phyloP scores from a whole-genome alignment of 2,888 invertebrate species.

The Andricus quercusramuli region DNA sequence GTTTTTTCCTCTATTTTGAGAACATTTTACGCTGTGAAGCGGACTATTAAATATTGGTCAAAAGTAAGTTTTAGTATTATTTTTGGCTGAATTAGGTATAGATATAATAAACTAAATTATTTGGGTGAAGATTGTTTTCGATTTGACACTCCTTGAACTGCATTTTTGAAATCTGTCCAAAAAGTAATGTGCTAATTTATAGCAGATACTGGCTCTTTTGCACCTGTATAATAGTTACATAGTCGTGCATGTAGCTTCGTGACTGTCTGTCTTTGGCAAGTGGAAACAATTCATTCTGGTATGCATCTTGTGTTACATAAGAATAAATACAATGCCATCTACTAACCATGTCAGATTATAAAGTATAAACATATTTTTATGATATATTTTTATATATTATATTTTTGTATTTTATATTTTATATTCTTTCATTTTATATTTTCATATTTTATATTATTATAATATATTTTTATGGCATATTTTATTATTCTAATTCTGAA shows the following conservation, averaged over 20 bases:
- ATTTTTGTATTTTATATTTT: no score
- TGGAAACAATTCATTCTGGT: conserved; percentile 35
- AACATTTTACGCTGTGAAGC: no score
- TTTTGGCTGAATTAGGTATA: background rate
- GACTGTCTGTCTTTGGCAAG: conserved; percentile 15
- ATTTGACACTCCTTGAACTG: conserved; percentile 3
- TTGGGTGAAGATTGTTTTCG: background rate
- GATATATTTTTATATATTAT: no score
- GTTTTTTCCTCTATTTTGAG: no score
- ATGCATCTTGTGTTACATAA: conserved; percentile 30
- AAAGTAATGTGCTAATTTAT: conserved; percentile 39
- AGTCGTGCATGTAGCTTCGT: conserved; percentile 14
- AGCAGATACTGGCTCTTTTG: background rate
- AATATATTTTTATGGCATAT: no score
- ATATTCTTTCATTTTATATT: no score
- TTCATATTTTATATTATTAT: no score
- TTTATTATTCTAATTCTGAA: no score
- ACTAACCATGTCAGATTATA: conserved; percentile 29
- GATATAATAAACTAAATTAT: background rate
- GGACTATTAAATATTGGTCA: no score
- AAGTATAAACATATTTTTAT: no score
- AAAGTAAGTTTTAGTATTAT: no score
- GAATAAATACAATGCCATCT: conserved; percentile 32
- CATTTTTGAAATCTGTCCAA: conserved; percentile 30
- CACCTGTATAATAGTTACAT: conserved; percentile 30